phyloP scores from a whole-genome alignment of 1,140 invertebrate species.

The Caerostris extrusa region DNA sequence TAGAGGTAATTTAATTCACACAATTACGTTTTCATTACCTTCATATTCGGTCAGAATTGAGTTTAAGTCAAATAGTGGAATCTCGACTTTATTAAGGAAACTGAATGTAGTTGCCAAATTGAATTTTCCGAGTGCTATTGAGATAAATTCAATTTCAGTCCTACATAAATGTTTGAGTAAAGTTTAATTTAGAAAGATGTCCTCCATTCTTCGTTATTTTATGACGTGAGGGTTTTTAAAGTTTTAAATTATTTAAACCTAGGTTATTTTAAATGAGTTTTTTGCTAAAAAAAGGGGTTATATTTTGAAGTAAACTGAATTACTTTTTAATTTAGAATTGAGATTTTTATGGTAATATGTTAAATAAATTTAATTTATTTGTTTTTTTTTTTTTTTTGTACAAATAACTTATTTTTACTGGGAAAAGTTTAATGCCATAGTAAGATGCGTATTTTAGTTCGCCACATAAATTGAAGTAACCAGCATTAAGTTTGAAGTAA shows the following conservation, averaged over 20 bases:
- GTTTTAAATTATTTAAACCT: neutral
- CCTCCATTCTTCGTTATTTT: neutral
- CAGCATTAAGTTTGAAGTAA: too few species aligned
- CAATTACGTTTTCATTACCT: constrained; percentile 10
- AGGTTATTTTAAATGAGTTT: neutral
- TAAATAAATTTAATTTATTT: too few species aligned
- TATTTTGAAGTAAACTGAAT: neutral
- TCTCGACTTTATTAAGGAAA: neutral
- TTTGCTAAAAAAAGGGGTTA: neutral
- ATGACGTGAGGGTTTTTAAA: too few species aligned
- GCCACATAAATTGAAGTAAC: too few species aligned
- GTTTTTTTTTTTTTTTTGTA: too few species aligned
- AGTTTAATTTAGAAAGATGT: constrained; percentile 10
- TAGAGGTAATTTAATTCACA: constrained; percentile 30
- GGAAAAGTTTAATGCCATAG: too few species aligned
- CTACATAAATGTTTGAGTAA: constrained; percentile 33
- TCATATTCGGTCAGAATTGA: constrained; percentile 29
- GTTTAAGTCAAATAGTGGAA: neutral
- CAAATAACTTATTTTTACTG: too few species aligned
- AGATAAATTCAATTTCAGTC: constrained; percentile 28
- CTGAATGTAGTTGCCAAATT: constrained; percentile 12
- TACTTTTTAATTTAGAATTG: too few species aligned
- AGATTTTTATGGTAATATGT: too few species aligned
- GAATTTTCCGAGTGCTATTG: constrained; percentile 13
- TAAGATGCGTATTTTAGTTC: too few species aligned